Conservation (phyloP, 2,797 vertebrate species). For the Phoebastria nigripes region DNA sequence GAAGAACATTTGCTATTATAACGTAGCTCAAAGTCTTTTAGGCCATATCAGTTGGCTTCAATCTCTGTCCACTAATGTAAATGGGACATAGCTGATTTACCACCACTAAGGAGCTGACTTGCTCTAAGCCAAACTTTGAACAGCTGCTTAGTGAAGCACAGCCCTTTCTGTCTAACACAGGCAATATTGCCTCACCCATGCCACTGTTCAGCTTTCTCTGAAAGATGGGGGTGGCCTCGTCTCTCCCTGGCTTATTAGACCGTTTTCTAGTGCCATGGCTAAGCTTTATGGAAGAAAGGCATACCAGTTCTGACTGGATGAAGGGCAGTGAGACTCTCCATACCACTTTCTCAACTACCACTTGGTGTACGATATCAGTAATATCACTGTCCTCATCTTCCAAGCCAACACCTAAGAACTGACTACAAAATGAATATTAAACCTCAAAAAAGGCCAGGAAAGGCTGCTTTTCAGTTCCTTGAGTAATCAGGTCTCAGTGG, state of each 20-base stretch:
- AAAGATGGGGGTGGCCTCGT: not conserved
- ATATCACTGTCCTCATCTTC: not conserved
- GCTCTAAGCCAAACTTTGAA: not conserved
- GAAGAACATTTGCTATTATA: not conserved
- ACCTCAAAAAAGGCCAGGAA: not conserved
- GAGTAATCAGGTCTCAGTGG: not conserved
- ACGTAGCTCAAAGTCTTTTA: not conserved
- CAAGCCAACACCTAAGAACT: not conserved
- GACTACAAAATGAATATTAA: not conserved
- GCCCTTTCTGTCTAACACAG: not conserved
- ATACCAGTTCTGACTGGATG: not conserved
- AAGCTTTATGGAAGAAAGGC: not conserved
- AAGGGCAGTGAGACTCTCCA: not conserved
- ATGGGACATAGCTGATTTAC: not conserved
- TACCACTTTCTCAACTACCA: not conserved
- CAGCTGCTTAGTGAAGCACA: not conserved
- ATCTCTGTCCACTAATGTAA: not conserved
- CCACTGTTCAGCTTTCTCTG: not conserved
- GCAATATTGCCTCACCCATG: not conserved
- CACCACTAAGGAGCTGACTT: not conserved
- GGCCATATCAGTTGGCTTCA: not conserved
- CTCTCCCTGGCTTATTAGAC: not conserved
- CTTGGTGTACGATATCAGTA: not conserved
- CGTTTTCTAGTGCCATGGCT: not conserved
- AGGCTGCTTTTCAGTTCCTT: not conserved